phyloP scores from a whole-genome alignment of 2,113 vertebrate genomes.

The Colinus virginianus region DNA sequence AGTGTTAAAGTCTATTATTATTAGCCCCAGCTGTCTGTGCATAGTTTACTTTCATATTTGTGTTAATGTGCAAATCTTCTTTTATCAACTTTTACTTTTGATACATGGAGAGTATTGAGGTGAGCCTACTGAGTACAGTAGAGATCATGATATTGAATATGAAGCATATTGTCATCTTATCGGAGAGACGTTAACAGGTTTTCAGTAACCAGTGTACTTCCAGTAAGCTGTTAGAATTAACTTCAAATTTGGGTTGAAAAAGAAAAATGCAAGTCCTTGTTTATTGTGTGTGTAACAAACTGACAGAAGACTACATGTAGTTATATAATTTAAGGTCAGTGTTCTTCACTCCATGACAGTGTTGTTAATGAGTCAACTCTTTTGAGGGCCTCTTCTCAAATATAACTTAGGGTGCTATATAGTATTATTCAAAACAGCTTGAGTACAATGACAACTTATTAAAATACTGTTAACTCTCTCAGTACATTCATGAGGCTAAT shows the following conservation, averaged over 20 bases:
- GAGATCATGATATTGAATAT: not conserved
- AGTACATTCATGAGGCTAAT: constrained; percentile 32
- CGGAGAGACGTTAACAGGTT: not conserved
- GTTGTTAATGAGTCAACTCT: constrained; percentile 2
- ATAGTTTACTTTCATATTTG: constrained; percentile 49
- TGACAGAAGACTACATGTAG: not conserved
- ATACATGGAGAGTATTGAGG: not conserved
- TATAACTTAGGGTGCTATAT: constrained; percentile 42
- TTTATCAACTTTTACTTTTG: constrained; percentile 51
- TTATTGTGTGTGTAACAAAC: not conserved
- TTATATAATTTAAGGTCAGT: constrained; percentile 41
- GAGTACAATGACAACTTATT: constrained; percentile 54
- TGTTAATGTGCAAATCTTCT: constrained; percentile 42
- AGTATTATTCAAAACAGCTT: constrained; percentile 2
- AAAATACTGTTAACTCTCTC: constrained; percentile 57
- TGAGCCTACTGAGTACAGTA: not conserved
- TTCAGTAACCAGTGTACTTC: not conserved
- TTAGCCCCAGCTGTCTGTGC: constrained; percentile 28
- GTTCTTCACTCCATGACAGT: not conserved
- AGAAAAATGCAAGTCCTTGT: not conserved
- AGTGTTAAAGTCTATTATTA: not conserved
- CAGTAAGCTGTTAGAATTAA: not conserved
- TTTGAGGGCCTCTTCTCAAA: not conserved
- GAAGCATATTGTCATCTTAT: constrained; percentile 1
- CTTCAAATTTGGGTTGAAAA: constrained; percentile 2